Evolutionary conservation across 2,888 invertebrate species (phyloP), one percentile per base, ranked within the genome.

Genomic region (Diaphora mendica): DNA sequence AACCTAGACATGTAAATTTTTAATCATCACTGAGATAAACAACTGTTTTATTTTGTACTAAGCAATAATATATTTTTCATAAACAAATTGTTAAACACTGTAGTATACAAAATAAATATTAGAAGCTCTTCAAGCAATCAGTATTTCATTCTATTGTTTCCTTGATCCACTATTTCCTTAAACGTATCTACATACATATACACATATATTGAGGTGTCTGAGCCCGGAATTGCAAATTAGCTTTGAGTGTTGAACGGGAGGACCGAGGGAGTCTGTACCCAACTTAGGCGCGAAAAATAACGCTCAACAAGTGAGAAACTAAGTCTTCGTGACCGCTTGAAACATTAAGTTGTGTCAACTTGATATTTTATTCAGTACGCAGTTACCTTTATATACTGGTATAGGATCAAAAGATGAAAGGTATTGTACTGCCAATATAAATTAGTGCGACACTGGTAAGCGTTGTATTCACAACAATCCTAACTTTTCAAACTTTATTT

Each of bases 201-300:
- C 86, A 78, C 78, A 82, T 59, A n/a, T 85, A 92, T 92, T 78
- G 75, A 79, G 84, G 72, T 72, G 77, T 79, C 77, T 75, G 73
- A 80, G 79, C 75, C 77, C 78, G 88, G 90, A 87, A 90, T 91
- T 89, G 90, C 87, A 91, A 91, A 92, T 92, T 89, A 91, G 88
- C 82, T 84, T 78, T 67, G 75, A 80, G 82, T 71, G 83, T 81
- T 55, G 78, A 78, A 74, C 74, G 71, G 48, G 71, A 64, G 68
- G 78, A 77, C 62, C 62, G 69, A 69, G 75, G 70, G 75, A 72
- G 73, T 80, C 42, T 44, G 39, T 30, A 39, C 68, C 67, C 71
- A 70, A 66, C 65, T 75, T 75, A 77, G 80, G 79, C 76, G 83
- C 79, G 88, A 89, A 88, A 89, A 88, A 89, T 86, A 81, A 75